Conservation (phyloP, 92 coral and sea anemone genomes). For the Zoanthus sociatus region DNA sequence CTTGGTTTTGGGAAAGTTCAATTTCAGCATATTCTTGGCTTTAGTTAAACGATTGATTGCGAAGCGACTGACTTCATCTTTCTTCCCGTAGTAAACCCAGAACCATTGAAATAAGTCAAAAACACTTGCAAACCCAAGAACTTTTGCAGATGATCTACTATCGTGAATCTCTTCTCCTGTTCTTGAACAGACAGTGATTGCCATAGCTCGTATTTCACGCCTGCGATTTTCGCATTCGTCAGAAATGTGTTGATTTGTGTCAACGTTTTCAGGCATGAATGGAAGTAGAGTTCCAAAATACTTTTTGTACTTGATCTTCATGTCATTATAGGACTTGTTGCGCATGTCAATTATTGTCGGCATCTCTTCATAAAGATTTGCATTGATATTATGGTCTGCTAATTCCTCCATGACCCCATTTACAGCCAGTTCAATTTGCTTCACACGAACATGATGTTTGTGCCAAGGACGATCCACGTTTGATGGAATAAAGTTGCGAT, state of each 20-base stretch:
- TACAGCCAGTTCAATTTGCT: not conserved
- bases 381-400: slow-evolving; percentile 30
- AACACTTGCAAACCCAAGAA: slow-evolving; percentile 32
- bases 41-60: slow-evolving; percentile 17
- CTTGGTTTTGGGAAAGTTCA: slow-evolving; percentile 26
- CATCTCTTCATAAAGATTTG: slow-evolving; percentile 43
- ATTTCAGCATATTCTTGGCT: slow-evolving; percentile 1
- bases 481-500: slow-evolving; percentile 9
- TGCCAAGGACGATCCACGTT: not conserved
- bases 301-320: slow-evolving; percentile 38
- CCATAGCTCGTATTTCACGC: slow-evolving; percentile 23
- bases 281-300: slow-evolving; percentile 31
- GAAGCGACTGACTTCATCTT: not conserved
- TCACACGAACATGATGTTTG: slow-evolving; percentile 7
- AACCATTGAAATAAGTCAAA: slow-evolving; percentile 43
- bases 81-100: slow-evolving; percentile 33
- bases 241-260: not conserved
- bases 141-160: slow-evolving; percentile 31
- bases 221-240: slow-evolving; percentile 35
- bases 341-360: slow-evolving; percentile 41
- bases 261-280: not conserved
- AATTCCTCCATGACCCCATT: slow-evolving; percentile 30
- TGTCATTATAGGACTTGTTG: slow-evolving; percentile 42
- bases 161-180: slow-evolving; percentile 33
- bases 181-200: slow-evolving; percentile 30